Evolutionary conservation across 2,113 vertebrate genomes (phyloP), one percentile per base, ranked within the genome.

Genomic region (Anguilla rostrata): DNA sequence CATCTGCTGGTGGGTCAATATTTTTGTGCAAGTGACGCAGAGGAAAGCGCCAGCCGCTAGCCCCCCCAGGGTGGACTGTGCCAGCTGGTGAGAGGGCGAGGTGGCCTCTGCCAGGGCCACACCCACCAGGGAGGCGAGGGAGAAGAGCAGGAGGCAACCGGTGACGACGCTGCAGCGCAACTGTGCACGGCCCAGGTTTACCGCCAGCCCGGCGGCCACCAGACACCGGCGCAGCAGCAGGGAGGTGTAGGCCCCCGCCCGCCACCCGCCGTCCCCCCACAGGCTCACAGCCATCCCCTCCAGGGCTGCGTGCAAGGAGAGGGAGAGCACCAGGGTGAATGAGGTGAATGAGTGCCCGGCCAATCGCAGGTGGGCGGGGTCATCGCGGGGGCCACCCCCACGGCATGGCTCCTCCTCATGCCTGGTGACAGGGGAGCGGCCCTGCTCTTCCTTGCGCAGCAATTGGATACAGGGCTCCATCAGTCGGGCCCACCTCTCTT

Each of bases 1-100:
- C 89, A 95, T 95, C 29, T 97, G 95, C 80, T 97, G 97, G 2
- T 96, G 95, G 0, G 97, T 97, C 53, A 98, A 94, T 90, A 98
- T 97, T 93, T 98, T 97, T 85, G 97, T 63, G 86, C 98, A 98
- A 88, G 97, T 98, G 92, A 98, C 96, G 87, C 97, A 98, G 11
- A 98, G 57, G 81, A 98, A 98, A 0, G 97, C 97, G 2, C 97
- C 97, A 0, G 97, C 95, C 0, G 97, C 95, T 46, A 98, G 89
- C 1, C 97, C 96, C 90, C 97, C 96, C 89, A 98, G 92, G 43
- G 97, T 97, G 97, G 39, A 95, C 93, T 29, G 97, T 89, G 71
- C 26, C n/a, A 0, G 92, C 90, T 0, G 71, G 26, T 3, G n/a
- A 0, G 91, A 71, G 12, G 91, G 83, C 0, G 95, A 94, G 63